Percentiles rank a stretch among this genome's conserved stretches.
phyloP scores from a whole-genome alignment of 2,888 invertebrate genomes.

The Reticulitermes lucifugus region DNA sequence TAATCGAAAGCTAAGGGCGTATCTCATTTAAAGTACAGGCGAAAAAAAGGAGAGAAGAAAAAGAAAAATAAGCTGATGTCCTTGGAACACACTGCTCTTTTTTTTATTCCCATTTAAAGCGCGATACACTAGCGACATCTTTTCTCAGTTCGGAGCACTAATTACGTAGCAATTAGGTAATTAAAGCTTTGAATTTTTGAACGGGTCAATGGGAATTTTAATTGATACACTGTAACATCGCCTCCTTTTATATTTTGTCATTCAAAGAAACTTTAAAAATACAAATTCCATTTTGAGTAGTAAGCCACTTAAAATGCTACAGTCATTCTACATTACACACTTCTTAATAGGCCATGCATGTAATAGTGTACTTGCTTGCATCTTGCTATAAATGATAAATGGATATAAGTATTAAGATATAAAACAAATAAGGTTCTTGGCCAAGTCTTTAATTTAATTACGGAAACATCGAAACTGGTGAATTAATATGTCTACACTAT shows the following conservation, averaged over 20 bases:
- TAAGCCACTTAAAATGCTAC: not conserved
- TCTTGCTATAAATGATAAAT: too few species aligned
- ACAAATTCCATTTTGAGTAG: too few species aligned
- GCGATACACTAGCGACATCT: not conserved
- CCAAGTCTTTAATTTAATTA: too few species aligned
- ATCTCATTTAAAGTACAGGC: slow-evolving; percentile 16
- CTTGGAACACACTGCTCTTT: slow-evolving; percentile 12
- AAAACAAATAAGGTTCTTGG: too few species aligned
- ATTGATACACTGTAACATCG: slow-evolving; percentile 22
- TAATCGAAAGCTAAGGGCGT: slow-evolving; percentile 29
- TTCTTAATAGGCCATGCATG: not conserved
- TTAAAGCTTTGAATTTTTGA: slow-evolving; percentile 40
- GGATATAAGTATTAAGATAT: too few species aligned
- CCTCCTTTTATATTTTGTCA: not conserved
- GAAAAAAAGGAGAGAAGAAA: not conserved
- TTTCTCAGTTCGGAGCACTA: slow-evolving; percentile 9
- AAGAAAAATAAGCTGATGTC: slow-evolving; percentile 17
- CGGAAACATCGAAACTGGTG: too few species aligned
- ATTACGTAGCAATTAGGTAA: slow-evolving; percentile 35
- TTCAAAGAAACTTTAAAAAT: not conserved
- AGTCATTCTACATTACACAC: not conserved
- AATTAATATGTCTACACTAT: too few species aligned
- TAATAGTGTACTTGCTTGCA: too few species aligned
- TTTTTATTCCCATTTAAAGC: slow-evolving; percentile 17
- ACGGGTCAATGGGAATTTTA: slow-evolving; percentile 34